phyloP scores from a whole-genome alignment of 2,113 vertebrate species.

The Hystrix cristata region DNA sequence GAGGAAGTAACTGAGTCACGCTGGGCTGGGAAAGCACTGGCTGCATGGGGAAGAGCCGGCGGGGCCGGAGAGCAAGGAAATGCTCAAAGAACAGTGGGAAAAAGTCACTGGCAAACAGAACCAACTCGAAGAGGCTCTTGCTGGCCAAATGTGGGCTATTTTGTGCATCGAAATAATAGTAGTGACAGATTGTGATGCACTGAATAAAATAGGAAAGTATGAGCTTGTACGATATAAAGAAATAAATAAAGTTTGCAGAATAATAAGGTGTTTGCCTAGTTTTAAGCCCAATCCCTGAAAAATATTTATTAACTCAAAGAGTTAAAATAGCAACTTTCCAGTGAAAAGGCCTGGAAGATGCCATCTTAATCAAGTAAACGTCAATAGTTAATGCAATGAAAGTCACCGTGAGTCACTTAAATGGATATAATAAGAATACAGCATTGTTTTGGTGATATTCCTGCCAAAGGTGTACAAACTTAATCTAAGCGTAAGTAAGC shows the following conservation, averaged over 20 bases:
- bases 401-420: neutral
- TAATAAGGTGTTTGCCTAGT: neutral
- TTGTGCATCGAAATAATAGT: neutral
- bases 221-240: neutral
- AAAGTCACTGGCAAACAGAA: neutral
- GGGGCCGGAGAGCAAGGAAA: neutral
- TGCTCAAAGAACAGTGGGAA: neutral
- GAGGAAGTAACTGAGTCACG: neutral
- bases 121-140: neutral
- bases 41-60: neutral
- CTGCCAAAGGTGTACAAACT: neutral
- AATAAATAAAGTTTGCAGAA: constrained; percentile 36
- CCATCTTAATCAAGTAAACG: neutral
- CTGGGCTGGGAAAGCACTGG: neutral
- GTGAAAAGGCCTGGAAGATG: neutral
- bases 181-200: neutral
- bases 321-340: neutral
- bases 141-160: neutral
- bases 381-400: neutral
- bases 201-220: constrained; percentile 36
- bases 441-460: neutral
- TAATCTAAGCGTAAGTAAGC: neutral
- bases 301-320: constrained; percentile 34
- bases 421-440: neutral
- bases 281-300: neutral